Evolutionary conservation across 1,140 invertebrate species (phyloP).

Genomic region (Zaprionus africanus): DNA sequence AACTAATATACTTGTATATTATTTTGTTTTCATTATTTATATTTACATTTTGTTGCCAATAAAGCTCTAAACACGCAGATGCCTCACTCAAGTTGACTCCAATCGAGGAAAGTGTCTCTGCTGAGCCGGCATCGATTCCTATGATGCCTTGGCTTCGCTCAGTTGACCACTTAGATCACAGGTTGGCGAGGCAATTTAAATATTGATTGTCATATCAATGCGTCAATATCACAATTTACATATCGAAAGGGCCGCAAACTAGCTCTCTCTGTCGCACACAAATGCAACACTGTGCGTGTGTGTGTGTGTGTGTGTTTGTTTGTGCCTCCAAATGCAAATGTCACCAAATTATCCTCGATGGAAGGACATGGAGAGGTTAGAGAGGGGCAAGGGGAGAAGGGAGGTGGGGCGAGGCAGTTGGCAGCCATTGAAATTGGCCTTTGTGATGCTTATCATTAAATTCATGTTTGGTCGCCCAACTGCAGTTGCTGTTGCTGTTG

Average conservation of each 20-base stretch:
- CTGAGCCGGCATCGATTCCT: neutral
- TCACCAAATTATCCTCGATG: constrained; percentile 51
- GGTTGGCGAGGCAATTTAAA: constrained; percentile 59
- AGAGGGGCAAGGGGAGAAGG: neutral
- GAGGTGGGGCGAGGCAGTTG: neutral
- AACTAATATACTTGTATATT: too few relatives aligned
- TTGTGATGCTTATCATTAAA: constrained; percentile 73
- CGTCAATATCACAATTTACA: constrained; percentile 75
- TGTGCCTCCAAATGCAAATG: constrained; percentile 54
- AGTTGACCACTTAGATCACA: constrained; percentile 7
- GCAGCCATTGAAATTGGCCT: constrained; percentile 40
- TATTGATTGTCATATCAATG: constrained; percentile 79
- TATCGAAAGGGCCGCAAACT: constrained; percentile 62
- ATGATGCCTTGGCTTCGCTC: neutral
- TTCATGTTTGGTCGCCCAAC: constrained; percentile 43
- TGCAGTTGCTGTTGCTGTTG: constrained; percentile 12
- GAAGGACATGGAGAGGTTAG: neutral
- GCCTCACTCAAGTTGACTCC: neutral
- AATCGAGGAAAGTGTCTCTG: neutral
- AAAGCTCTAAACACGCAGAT: neutral
- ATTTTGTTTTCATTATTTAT: neutral
- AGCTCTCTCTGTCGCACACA: constrained; percentile 40
- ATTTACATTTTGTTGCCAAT: too few relatives aligned
- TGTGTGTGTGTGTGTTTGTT: constrained; percentile 38
- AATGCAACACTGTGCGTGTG: constrained; percentile 3